Evolutionary conservation across 2,888 invertebrate species (phyloP).

Genomic region (Agrotis segetum): DNA sequence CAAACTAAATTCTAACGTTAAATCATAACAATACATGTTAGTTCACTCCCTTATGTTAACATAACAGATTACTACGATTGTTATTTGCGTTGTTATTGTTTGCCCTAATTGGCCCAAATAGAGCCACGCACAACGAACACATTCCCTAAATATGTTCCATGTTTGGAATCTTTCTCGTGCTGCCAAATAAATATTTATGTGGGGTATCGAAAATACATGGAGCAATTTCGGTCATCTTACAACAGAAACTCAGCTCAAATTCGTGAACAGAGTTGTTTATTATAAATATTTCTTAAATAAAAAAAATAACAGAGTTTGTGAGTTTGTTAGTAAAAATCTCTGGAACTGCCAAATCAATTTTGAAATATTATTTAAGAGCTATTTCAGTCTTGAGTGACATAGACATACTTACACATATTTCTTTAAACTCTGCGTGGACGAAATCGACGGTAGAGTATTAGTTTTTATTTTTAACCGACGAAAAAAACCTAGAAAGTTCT

Average conservation of each 20-base stretch:
- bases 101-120: slow-evolving; percentile 27
- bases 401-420: no score
- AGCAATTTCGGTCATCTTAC: not conserved
- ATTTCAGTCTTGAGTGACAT: no score
- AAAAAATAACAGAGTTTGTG: no score
- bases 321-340: no score
- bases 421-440: no score
- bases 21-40: not conserved
- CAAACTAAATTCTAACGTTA: slow-evolving; percentile 5
- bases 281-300: no score
- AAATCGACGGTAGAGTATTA: no score
- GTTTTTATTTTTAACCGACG: no score
- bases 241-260: not conserved
- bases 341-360: no score
- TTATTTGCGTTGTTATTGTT: slow-evolving; percentile 14
- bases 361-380: no score
- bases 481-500: no score
- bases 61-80: slow-evolving; percentile 20
- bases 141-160: not conserved
- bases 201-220: slow-evolving; percentile 3
- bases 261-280: not conserved
- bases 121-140: not conserved
- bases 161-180: slow-evolving; percentile 20
- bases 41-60: slow-evolving; percentile 6
- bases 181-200: slow-evolving; percentile 5